These are phyloP conservation scores for Epinotia demarniana DNA, from an alignment of 2,888 invertebrate species.

Conservation along the genomic window DNA sequence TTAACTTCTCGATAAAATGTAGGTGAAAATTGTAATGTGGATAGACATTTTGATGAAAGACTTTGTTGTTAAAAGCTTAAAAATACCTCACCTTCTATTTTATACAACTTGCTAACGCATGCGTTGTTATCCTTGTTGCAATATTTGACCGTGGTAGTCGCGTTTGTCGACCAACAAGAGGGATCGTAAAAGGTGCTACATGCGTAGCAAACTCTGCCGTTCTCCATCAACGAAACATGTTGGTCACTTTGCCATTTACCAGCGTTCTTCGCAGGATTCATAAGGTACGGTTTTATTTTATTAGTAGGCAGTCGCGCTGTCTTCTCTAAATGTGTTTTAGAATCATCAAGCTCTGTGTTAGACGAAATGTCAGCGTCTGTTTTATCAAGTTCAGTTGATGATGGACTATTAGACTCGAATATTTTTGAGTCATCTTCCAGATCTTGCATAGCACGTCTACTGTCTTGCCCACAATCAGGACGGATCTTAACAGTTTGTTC, in stretches of 20 bases:
- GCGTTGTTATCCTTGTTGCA: slow-evolving; percentile 63
- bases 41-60: neutral
- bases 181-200: slow-evolving; percentile 67
- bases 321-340: neutral
- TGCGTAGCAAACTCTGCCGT: slow-evolving; percentile 68
- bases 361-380: neutral
- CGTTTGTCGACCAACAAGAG: slow-evolving; percentile 65
- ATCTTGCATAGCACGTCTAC: slow-evolving; percentile 2
- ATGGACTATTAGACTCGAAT: neutral
- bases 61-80: neutral
- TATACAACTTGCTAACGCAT: slow-evolving; percentile 67
- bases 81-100: slow-evolving; percentile 57
- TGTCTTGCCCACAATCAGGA: slow-evolving; percentile 19
- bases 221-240: slow-evolving; percentile 54
- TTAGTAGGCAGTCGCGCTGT: neutral
- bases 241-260: slow-evolving; percentile 53
- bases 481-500: slow-evolving; percentile 7
- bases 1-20: no score
- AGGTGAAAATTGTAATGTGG: no score
- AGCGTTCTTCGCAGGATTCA: slow-evolving; percentile 56
- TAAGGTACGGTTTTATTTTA: slow-evolving; percentile 15
- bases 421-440: slow-evolving; percentile 1
- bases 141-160: slow-evolving; percentile 70
- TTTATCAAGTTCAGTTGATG: neutral
- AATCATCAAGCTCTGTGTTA: neutral